These are phyloP conservation scores for Drosophila multiciliata DNA, from an alignment of 2,888 invertebrate species.

Conservation along the genomic window DNA sequence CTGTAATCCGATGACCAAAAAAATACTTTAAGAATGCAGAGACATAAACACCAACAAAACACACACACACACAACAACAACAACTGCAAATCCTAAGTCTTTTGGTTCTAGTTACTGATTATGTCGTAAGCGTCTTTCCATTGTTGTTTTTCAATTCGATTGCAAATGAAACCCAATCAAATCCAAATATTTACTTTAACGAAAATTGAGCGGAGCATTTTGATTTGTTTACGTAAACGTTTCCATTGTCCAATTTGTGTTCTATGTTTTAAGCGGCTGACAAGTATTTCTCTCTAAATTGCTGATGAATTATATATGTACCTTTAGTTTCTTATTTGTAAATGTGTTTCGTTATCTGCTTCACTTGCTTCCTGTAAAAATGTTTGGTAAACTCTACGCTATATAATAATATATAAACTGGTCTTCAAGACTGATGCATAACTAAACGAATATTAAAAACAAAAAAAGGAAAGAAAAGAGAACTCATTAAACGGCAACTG, in stretches of 20 bases:
- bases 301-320: conserved; percentile 11
- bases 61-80: conserved; percentile 1
- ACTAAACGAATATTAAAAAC: conserved; percentile 65
- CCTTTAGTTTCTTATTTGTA: not conserved
- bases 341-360: conserved; percentile 17
- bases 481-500: conserved; percentile 40
- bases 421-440: conserved; percentile 76
- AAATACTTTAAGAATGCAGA: conserved; percentile 27
- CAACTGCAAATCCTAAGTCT: conserved; percentile 49
- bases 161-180: conserved; percentile 35
- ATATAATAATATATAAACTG: conserved; percentile 53
- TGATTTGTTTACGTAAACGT: conserved; percentile 1
- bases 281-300: conserved; percentile 3
- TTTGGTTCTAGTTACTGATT: conserved; percentile 64
- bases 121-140: conserved; percentile 39
- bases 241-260: conserved; percentile 16
- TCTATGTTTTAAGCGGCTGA: conserved; percentile 16
- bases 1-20: conserved; percentile 55
- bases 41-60: conserved; percentile 11
- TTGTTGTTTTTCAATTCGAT: conserved; percentile 33
- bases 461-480: conserved; percentile 18
- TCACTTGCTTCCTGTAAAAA: conserved; percentile 40
- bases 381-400: conserved; percentile 14
- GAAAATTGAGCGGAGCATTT: not conserved
- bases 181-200: conserved; percentile 17